These are phyloP conservation scores for Microdon myrmicae DNA, from an alignment of 2,888 invertebrate genomes.

Conservation along the genomic window DNA sequence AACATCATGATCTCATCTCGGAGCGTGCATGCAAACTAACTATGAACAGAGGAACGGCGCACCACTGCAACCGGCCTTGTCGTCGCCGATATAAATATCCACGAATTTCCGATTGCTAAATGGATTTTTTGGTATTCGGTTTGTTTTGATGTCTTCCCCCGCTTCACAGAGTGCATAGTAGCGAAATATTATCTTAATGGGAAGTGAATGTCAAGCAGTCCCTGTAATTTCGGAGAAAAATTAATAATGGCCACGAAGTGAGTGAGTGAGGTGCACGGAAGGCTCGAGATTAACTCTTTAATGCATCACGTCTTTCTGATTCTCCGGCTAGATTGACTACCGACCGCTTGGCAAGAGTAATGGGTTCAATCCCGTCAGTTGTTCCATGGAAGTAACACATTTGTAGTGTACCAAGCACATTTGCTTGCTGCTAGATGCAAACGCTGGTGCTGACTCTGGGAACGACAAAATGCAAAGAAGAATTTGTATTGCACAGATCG, in stretches of 20 bases:
- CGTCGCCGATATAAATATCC: slow-evolving; percentile 35
- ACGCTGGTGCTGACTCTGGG: slow-evolving; percentile 17
- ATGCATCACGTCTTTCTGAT: no score
- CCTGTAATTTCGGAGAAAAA: slow-evolving; percentile 12
- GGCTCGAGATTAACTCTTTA: slow-evolving; percentile 1
- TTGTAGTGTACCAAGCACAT: slow-evolving; percentile 25
- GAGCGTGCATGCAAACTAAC: slow-evolving; percentile 33
- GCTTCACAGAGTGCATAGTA: slow-evolving; percentile 7
- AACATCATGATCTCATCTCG: slow-evolving; percentile 47
- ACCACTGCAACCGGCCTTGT: slow-evolving; percentile 8
- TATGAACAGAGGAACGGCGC: slow-evolving; percentile 2
- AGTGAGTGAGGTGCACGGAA: no score
- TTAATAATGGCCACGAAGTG: slow-evolving; percentile 5
- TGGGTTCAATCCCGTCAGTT: not conserved
- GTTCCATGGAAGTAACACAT: slow-evolving; percentile 15
- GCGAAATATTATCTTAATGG: slow-evolving; percentile 26
- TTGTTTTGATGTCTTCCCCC: not conserved
- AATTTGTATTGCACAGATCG: slow-evolving; percentile 8
- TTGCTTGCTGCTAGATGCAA: slow-evolving; percentile 30
- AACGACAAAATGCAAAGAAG: slow-evolving; percentile 18
- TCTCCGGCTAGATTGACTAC: slow-evolving; percentile 2
- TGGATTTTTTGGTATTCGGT: not conserved
- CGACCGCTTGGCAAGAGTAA: not conserved
- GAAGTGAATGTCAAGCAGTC: slow-evolving; percentile 22
- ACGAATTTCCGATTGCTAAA: slow-evolving; percentile 28